Conservation (phyloP, 1,140 invertebrate genomes). For the honey bee (Apis mellifera) region DNA sequence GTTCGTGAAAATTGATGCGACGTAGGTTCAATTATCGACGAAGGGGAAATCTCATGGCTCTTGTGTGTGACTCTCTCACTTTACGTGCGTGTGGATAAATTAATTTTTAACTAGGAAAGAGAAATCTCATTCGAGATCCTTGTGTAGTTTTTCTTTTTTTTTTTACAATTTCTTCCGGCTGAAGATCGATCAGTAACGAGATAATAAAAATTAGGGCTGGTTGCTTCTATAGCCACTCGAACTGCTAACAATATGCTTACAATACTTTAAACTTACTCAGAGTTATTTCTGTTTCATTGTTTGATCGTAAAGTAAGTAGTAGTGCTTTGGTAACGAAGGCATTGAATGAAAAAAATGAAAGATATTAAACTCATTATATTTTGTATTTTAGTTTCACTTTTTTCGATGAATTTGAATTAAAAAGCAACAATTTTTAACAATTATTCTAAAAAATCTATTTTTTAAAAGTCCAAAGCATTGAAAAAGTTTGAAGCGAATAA, state of each 20-base stretch:
- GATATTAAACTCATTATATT: too few relatives aligned
- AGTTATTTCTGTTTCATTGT: background rate
- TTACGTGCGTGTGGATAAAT: background rate
- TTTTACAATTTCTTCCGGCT: background rate
- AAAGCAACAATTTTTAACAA: too few relatives aligned
- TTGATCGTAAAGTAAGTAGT: background rate
- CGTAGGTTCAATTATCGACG: background rate
- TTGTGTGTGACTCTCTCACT: background rate
- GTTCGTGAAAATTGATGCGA: conserved; percentile 33
- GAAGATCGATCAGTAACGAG: background rate
- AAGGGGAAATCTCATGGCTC: background rate
- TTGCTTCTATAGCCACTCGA: background rate
- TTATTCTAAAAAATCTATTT: too few relatives aligned
- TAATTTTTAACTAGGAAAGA: conserved; percentile 18
- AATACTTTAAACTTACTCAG: background rate
- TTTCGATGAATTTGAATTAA: too few relatives aligned
- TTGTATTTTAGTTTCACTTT: too few relatives aligned
- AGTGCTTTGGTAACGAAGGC: too few relatives aligned
- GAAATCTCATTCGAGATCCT: too few relatives aligned
- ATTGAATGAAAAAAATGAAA: background rate
- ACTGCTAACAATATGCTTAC: conserved; percentile 7
- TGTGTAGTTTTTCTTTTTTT: background rate
- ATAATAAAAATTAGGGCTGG: background rate
- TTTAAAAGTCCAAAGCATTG: too few relatives aligned
- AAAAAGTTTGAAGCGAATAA: too few relatives aligned